These are phyloP conservation scores for Pectinophora gossypiella DNA, from an alignment of 1,140 invertebrate species.

Conservation along the genomic window DNA sequence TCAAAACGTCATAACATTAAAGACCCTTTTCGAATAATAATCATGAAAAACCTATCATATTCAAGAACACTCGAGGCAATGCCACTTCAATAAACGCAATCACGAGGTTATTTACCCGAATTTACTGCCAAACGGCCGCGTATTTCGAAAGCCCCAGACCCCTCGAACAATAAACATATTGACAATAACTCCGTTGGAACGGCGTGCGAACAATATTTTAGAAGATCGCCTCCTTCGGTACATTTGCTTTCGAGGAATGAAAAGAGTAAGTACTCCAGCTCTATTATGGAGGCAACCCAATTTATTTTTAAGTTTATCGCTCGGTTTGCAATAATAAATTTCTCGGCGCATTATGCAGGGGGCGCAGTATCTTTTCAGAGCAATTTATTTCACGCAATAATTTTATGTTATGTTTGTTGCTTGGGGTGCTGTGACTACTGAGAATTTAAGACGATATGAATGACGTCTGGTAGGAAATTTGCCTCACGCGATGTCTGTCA, in stretches of 20 bases:
- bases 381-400: slow-evolving; percentile 20
- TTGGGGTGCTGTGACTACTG: too few relatives aligned
- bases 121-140: slow-evolving; percentile 21
- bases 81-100: slow-evolving; percentile 25
- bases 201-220: slow-evolving; percentile 26
- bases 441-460: too few relatives aligned
- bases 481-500: too few relatives aligned
- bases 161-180: slow-evolving; percentile 23
- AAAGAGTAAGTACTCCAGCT: neutral
- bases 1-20: too few relatives aligned
- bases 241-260: slow-evolving; percentile 4
- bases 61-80: neutral
- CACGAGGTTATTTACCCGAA: slow-evolving; percentile 27
- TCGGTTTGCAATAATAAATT: slow-evolving; percentile 27
- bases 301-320: slow-evolving; percentile 32
- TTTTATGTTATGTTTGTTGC: slow-evolving; percentile 13
- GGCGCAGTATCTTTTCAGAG: slow-evolving; percentile 14
- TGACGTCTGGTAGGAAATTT: too few relatives aligned
- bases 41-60: neutral
- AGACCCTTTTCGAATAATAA: too few relatives aligned
- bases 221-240: slow-evolving; percentile 13
- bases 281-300: slow-evolving; percentile 21
- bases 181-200: slow-evolving; percentile 23
- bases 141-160: slow-evolving; percentile 18
- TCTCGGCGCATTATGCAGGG: slow-evolving; percentile 18